These are phyloP conservation scores for Tinamus guttatus DNA, from an alignment of 2,113 vertebrate species.

Conservation along the genomic window DNA sequence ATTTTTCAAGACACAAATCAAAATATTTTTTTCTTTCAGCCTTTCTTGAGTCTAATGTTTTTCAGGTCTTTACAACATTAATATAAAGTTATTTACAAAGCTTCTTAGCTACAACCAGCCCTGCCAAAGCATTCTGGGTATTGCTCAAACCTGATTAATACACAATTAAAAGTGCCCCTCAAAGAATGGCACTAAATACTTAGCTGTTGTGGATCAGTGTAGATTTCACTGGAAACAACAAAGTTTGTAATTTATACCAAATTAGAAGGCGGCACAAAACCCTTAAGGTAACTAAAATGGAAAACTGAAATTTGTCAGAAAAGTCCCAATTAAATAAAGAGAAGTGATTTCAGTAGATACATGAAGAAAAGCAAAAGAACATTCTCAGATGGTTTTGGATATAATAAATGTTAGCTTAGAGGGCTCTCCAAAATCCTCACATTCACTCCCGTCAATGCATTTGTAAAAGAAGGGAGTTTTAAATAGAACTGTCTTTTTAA, in stretches of 20 bases:
- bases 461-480: background rate
- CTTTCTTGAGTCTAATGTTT: background rate
- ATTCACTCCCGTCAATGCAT: background rate
- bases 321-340: background rate
- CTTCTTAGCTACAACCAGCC: background rate
- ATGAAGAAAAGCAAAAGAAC: background rate
- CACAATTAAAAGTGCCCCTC: background rate
- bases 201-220: background rate
- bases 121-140: background rate
- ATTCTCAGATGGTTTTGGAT: background rate
- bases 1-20: slow-evolving; percentile 24
- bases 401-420: background rate
- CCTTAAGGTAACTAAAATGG: background rate
- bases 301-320: background rate
- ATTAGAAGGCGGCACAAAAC: background rate
- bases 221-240: background rate
- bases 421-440: background rate
- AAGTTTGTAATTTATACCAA: background rate
- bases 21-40: background rate
- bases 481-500: accelerated
- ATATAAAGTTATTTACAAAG: background rate
- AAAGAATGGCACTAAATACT: background rate
- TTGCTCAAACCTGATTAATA: background rate
- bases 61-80: background rate
- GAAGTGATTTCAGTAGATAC: background rate